These are phyloP conservation scores for Paramisgurnus dabryanus DNA, from an alignment of 2,113 vertebrate species.

Conservation along the genomic window DNA sequence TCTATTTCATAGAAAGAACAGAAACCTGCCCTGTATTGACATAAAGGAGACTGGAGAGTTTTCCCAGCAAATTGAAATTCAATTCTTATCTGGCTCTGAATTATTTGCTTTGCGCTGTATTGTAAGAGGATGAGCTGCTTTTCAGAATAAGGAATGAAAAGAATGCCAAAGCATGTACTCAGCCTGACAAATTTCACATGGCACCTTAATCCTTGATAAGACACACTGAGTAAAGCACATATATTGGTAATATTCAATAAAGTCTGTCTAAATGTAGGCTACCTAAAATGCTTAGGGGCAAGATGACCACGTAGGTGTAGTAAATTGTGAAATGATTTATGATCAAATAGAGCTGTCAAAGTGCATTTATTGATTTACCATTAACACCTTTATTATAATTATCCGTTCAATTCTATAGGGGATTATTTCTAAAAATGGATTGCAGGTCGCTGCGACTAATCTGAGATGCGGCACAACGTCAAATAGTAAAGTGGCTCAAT, in stretches of 20 bases:
- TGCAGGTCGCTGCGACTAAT: no score
- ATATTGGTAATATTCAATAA: background rate
- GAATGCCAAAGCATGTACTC: background rate
- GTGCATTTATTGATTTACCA: no score
- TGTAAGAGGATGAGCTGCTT: slow-evolving; percentile 33
- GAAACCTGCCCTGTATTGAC: slow-evolving; percentile 47
- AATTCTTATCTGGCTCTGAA: slow-evolving; percentile 56
- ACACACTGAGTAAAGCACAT: background rate
- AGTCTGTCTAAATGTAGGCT: background rate
- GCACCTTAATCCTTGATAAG: slow-evolving; percentile 2
- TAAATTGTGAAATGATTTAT: background rate
- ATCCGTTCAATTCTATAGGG: no score
- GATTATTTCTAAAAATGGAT: no score
- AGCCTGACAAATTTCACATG: background rate
- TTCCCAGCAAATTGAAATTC: slow-evolving; percentile 58
- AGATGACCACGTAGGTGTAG: background rate
- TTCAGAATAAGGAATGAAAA: background rate
- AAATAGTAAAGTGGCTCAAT: no score
- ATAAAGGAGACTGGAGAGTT: slow-evolving; percentile 37
- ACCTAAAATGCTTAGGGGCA: background rate
- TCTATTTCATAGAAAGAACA: slow-evolving; percentile 33
- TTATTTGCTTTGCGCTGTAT: slow-evolving; percentile 49
- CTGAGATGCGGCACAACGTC: no score
- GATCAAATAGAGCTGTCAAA: no score
- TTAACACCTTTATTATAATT: no score